phyloP scores from a whole-genome alignment of 2,888 invertebrate species.

The Lasioglossum figueresi region DNA sequence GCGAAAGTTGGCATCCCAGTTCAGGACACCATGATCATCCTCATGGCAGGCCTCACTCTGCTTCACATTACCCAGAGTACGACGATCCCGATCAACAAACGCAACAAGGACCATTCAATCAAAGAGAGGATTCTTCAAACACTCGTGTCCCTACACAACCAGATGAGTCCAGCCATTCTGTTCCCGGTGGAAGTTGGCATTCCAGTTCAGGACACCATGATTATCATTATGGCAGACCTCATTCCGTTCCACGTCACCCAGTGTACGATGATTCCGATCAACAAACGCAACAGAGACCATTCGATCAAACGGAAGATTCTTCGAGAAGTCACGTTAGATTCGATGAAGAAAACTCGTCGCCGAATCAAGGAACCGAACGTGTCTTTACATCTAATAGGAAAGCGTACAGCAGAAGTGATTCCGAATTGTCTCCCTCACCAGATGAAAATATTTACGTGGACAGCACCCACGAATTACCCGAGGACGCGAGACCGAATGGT shows the following conservation, averaged over 20 bases:
- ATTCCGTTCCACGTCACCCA: not conserved
- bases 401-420: conserved; percentile 56
- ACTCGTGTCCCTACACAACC: no score
- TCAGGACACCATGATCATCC: conserved; percentile 17
- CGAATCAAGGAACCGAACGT: conserved; percentile 23
- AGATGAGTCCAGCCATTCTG: not conserved
- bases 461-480: conserved; percentile 35
- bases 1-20: conserved; percentile 17
- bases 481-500: not conserved
- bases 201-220: conserved; percentile 17
- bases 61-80: not conserved
- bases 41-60: not conserved
- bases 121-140: not conserved
- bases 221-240: not conserved
- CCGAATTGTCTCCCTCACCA: conserved; percentile 41
- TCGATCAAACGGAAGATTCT: conserved; percentile 2
- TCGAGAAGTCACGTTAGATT: conserved; percentile 1
- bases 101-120: conserved; percentile 11
- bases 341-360: not conserved
- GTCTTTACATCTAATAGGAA: conserved; percentile 50
- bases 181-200: conserved; percentile 10
- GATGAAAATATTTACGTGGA: conserved; percentile 59
- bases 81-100: conserved; percentile 21
- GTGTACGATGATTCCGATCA: conserved; percentile 11
- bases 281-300: conserved; percentile 15